These are phyloP conservation scores for Uloborus plumipes DNA, from an alignment of 2,888 invertebrate genomes.

Conservation along the genomic window DNA sequence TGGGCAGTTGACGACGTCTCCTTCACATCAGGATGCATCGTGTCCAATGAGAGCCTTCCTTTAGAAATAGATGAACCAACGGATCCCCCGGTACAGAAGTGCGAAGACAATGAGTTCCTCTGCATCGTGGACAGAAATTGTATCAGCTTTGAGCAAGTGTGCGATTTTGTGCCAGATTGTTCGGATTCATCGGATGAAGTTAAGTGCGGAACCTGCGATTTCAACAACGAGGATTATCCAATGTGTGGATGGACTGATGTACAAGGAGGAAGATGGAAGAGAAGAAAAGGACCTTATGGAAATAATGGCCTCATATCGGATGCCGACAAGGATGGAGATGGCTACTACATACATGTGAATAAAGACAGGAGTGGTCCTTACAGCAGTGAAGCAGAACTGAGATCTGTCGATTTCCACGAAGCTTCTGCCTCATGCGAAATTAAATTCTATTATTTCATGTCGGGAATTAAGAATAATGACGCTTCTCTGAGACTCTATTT, in stretches of 20 bases:
- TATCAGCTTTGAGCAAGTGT: constrained; percentile 44
- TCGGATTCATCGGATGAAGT: constrained; percentile 61
- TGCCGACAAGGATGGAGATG: constrained; percentile 16
- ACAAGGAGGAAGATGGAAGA: constrained; percentile 46
- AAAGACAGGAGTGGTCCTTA: constrained; percentile 40
- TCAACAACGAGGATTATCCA: constrained; percentile 52
- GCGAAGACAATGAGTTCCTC: constrained; percentile 33
- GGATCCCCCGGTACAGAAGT: constrained; percentile 15
- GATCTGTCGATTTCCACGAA: constrained; percentile 46
- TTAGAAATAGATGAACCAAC: constrained; percentile 32
- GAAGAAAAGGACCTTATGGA: constrained; percentile 38
- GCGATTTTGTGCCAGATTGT: constrained; percentile 65
- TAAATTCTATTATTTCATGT: constrained; percentile 63
- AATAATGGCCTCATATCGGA: constrained; percentile 34
- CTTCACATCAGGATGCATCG: constrained; percentile 59
- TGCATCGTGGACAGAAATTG: constrained; percentile 41
- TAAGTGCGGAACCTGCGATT: constrained; percentile 59
- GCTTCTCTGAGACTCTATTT: constrained; percentile 43
- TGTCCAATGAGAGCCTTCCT: constrained; percentile 44
- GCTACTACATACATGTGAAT: constrained; percentile 58
- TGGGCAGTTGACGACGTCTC: constrained; percentile 66
- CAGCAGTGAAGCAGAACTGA: constrained; percentile 33
- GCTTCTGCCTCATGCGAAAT: constrained; percentile 50
- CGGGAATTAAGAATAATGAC: constrained; percentile 40
- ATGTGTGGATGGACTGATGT: constrained; percentile 63